A percentile compares a stretch with the other conserved stretches of the same genome.
Conservation (phyloP, 2,888 invertebrate species). For the Sphaeridia pumilis region DNA sequence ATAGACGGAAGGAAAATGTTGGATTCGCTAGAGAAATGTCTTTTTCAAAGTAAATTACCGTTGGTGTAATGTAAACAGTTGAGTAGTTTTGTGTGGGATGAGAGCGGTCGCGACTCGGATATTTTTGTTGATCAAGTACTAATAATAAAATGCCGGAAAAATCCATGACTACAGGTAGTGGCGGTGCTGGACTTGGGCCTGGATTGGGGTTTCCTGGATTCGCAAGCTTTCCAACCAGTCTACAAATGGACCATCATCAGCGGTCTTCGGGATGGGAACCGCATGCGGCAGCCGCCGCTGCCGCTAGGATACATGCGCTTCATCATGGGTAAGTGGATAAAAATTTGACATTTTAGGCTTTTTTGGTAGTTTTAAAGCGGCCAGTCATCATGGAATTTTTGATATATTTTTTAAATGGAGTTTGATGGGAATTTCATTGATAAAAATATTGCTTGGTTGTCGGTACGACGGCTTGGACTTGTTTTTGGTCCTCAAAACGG, state of each 20-base stretch:
- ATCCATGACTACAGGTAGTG: conserved; percentile 31
- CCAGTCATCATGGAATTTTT: too few relatives aligned
- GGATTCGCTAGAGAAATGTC: background rate
- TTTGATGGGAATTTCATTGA: too few relatives aligned
- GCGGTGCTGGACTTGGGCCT: conserved; percentile 28
- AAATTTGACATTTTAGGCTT: too few relatives aligned
- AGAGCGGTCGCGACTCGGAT: background rate
- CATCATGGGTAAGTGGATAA: conserved; percentile 33
- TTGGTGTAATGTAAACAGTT: background rate
- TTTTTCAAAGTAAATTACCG: background rate
- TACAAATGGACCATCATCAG: conserved; percentile 28
- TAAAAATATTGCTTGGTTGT: too few relatives aligned
- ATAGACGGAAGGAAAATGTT: too few relatives aligned
- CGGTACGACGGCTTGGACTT: too few relatives aligned
- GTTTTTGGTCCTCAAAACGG: too few relatives aligned
- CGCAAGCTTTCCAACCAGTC: conserved; percentile 32
- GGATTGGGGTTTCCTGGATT: conserved; percentile 35
- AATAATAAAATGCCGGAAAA: conserved; percentile 34
- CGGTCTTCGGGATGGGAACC: conserved; percentile 28
- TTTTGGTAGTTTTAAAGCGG: too few relatives aligned
- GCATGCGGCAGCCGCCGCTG: conserved; percentile 33
- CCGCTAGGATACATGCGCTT: conserved; percentile 32
- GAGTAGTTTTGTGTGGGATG: too few relatives aligned
- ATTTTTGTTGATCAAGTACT: background rate
- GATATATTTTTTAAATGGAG: too few relatives aligned